A percentile compares a stretch with the other conserved stretches of the same genome.
These are phyloP conservation scores for Lamellibrachia columna DNA, from an alignment of 2,888 invertebrate genomes.

Conservation along the genomic window DNA sequence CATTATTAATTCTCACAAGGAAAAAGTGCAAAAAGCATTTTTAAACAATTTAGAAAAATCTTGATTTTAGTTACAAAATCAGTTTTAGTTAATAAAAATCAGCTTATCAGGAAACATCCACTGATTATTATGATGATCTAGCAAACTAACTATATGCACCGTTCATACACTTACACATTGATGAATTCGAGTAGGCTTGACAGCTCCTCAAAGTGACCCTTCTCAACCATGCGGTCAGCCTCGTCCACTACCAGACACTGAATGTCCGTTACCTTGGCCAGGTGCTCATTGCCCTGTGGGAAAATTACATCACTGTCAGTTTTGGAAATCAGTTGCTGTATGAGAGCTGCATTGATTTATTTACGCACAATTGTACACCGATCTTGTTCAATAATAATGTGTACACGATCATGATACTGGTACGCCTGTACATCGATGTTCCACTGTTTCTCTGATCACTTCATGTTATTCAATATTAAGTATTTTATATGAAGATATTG, in stretches of 20 bases:
- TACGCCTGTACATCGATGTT: too few species aligned
- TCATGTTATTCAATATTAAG: too few species aligned
- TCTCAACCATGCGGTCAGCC: slow-evolving; percentile 97
- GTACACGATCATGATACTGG: too few species aligned
- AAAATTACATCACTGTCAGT: not conserved
- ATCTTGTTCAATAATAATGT: not conserved
- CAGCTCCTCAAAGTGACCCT: slow-evolving; percentile 93
- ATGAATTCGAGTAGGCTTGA: slow-evolving; percentile 81
- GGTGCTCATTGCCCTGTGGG: slow-evolving; percentile 69
- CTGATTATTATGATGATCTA: not conserved
- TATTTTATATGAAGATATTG: too few species aligned
- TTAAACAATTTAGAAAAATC: too few species aligned
- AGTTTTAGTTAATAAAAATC: too few species aligned
- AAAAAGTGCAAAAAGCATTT: too few species aligned
- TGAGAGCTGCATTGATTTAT: not conserved
- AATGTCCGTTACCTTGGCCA: slow-evolving; percentile 55
- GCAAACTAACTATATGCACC: not conserved
- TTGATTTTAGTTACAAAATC: too few species aligned
- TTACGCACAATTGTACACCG: not conserved
- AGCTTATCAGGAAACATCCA: too few species aligned
- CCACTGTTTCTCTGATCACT: too few species aligned
- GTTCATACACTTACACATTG: slow-evolving; percentile 68
- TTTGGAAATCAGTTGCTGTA: not conserved
- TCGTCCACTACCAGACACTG: slow-evolving; percentile 91
- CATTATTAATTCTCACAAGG: too few species aligned